Evolutionary conservation across 2,797 vertebrate species (phyloP).

Genomic region (Coracias cyanogaster): DNA sequence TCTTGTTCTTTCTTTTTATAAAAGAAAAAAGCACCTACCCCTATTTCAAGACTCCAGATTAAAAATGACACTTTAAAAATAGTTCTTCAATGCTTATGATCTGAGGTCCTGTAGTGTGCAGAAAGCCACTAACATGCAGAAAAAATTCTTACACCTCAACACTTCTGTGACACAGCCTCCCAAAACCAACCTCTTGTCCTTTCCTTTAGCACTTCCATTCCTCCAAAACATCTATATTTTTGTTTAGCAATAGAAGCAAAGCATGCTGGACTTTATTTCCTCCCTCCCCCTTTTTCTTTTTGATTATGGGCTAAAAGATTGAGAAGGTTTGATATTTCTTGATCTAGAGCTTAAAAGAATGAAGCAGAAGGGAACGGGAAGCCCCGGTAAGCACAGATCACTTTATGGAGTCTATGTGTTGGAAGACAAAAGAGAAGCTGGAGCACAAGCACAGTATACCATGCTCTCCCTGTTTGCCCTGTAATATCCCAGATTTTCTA

Average conservation of each 20-base stretch:
- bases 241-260: neutral
- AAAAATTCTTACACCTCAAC: neutral
- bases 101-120: neutral
- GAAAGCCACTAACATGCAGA: neutral
- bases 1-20: neutral
- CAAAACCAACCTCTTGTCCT: neutral
- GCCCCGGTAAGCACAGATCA: neutral
- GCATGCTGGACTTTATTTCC: neutral
- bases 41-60: neutral
- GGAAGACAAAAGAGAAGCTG: neutral
- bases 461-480: neutral
- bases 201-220: neutral
- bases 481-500: slow-evolving; percentile 10
- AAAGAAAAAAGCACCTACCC: neutral
- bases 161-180: neutral
- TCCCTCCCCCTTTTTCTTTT: neutral
- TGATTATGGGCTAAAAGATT: neutral
- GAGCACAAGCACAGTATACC: neutral
- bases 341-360: neutral
- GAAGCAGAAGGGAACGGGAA: neutral
- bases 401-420: neutral
- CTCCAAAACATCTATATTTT: neutral
- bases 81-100: neutral
- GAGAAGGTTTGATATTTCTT: neutral
- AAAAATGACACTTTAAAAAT: neutral